These are phyloP conservation scores for Conistra vaccinii DNA, from an alignment of 2,888 invertebrate species.

Conservation along the genomic window DNA sequence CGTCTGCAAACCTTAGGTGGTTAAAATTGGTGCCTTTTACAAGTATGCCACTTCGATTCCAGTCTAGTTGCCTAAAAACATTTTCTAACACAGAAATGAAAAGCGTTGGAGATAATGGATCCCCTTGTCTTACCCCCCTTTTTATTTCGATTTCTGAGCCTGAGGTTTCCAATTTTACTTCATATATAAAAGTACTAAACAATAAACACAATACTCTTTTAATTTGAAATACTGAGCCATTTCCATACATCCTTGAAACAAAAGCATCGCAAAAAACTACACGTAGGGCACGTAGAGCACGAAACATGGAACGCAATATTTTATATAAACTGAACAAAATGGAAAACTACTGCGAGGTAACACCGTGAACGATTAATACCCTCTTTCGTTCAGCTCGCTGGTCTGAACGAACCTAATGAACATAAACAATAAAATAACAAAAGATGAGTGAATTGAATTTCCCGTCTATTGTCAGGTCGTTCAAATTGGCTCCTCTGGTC, in stretches of 20 bases:
- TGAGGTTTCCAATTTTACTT: no score
- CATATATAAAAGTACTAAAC: background rate
- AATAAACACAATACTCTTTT: background rate
- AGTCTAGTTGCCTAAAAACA: no score
- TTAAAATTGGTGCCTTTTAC: no score
- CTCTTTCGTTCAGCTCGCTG: constrained; percentile 51
- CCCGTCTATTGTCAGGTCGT: constrained; percentile 28
- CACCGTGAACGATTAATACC: constrained; percentile 45
- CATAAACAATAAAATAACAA: constrained; percentile 57
- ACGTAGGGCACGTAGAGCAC: constrained; percentile 11
- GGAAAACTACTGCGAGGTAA: constrained; percentile 49
- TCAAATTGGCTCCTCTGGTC: constrained; percentile 46
- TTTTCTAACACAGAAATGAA: no score
- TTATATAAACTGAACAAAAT: constrained; percentile 50
- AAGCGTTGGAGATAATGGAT: no score
- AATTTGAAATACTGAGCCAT: constrained; percentile 24
- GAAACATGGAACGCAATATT: constrained; percentile 32
- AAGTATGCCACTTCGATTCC: no score
- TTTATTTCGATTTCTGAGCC: no score
- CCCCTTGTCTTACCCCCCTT: no score
- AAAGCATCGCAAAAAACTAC: constrained; percentile 37
- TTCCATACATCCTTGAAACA: constrained; percentile 37
- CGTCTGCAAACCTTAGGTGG: no score
- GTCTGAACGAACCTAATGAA: constrained; percentile 51
- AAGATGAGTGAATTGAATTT: constrained; percentile 47